Percentiles rank a stretch among this genome's conserved stretches.
Conservation (phyloP, 2,113 vertebrate genomes). For the Pachypanchax playfairii region DNA sequence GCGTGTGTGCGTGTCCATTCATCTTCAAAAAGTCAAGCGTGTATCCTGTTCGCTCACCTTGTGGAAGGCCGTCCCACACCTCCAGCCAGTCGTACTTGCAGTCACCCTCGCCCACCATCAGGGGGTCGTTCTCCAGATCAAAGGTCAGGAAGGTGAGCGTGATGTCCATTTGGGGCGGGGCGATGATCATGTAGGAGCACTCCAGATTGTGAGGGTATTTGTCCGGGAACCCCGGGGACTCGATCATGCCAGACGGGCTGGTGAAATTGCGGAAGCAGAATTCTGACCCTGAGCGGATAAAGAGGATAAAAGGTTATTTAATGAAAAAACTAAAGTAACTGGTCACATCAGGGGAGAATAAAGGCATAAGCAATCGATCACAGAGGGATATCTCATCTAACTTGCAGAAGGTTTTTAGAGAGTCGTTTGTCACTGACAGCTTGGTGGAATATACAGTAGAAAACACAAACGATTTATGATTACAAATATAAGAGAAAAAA, state of each 20-base stretch:
- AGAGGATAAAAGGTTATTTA: slow-evolving; percentile 22
- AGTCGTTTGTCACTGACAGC: slow-evolving; percentile 60
- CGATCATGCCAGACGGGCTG: slow-evolving; percentile 87
- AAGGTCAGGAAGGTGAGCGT: slow-evolving; percentile 93
- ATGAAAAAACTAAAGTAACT: slow-evolving; percentile 28
- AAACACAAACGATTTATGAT: slow-evolving; percentile 19
- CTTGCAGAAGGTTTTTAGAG: slow-evolving; percentile 57
- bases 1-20: neutral
- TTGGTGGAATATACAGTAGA: slow-evolving; percentile 7
- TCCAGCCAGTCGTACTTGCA: slow-evolving; percentile 99
- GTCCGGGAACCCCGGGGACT: slow-evolving; percentile 96
- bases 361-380: slow-evolving; percentile 51
- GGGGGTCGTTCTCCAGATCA: slow-evolving; percentile 94
- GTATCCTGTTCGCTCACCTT: slow-evolving; percentile 82
- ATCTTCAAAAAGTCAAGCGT: neutral
- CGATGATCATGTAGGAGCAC: slow-evolving; percentile 94
- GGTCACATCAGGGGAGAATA: slow-evolving; percentile 27
- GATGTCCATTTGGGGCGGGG: slow-evolving; percentile 93
- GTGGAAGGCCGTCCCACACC: slow-evolving; percentile 96
- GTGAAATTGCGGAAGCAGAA: slow-evolving; percentile 98
- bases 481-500: slow-evolving; percentile 24
- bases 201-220: slow-evolving; percentile 98
- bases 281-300: slow-evolving; percentile 85
- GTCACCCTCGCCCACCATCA: slow-evolving; percentile 91
- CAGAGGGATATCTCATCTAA: slow-evolving; percentile 53